phyloP scores from a whole-genome alignment of 2,113 vertebrate genomes.

The Setophaga coronata region DNA sequence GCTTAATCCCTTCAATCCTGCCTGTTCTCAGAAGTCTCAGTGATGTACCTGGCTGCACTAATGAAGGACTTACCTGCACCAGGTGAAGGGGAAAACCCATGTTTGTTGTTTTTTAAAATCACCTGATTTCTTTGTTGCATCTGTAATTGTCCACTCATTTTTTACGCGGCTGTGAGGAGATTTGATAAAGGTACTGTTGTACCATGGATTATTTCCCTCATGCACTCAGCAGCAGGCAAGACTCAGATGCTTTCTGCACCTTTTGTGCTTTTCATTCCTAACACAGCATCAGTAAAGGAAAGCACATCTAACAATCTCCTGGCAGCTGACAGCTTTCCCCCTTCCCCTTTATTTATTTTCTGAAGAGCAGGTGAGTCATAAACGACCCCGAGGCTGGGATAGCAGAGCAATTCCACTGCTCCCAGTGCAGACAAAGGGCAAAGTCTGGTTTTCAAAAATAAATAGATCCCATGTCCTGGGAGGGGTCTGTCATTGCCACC shows the following conservation, averaged over 20 bases:
- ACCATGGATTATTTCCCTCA: not conserved
- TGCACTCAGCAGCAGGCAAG: not conserved
- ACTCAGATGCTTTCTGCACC: constrained; percentile 12
- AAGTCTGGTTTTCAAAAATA: not conserved
- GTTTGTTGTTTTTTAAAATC: not conserved
- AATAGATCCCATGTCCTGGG: not conserved
- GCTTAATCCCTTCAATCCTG: not conserved
- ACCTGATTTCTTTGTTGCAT: not conserved
- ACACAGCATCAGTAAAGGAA: constrained; percentile 41
- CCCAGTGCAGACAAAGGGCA: not conserved
- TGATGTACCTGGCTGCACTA: not conserved
- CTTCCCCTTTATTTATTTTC: not conserved
- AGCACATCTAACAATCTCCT: not conserved
- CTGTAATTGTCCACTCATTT: not conserved
- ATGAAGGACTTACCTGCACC: not conserved
- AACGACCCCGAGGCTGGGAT: rapidly evolving
- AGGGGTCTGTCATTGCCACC: not conserved
- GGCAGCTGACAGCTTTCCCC: not conserved
- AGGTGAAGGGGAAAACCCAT: not conserved
- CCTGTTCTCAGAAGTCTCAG: not conserved
- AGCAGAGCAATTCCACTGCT: not conserved
- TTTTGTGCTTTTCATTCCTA: constrained; percentile 31
- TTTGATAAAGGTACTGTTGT: not conserved
- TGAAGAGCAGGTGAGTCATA: not conserved
- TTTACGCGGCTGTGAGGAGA: not conserved